These are phyloP conservation scores for Dolichoris vasculosae DNA, from an alignment of 1,140 invertebrate genomes.

Conservation along the genomic window DNA sequence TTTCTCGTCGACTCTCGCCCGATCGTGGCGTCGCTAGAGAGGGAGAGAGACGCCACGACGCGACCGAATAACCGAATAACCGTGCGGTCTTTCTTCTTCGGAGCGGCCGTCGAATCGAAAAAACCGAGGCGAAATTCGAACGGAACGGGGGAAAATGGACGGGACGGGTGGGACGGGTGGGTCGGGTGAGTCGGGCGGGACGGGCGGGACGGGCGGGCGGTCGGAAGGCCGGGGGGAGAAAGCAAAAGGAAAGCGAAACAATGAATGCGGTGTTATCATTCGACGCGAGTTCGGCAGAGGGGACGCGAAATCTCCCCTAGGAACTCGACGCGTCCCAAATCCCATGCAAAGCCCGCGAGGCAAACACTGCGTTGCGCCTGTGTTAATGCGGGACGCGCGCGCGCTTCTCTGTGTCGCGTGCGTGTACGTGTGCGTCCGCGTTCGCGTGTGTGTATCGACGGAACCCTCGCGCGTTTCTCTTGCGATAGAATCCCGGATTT, in stretches of 20 bases:
- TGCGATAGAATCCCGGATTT: conserved; percentile 39
- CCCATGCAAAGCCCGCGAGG: conserved; percentile 46
- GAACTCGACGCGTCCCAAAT: conserved; percentile 36
- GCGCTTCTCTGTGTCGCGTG: background rate
- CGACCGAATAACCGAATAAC: no score
- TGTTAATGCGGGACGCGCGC: background rate
- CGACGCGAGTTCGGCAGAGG: background rate
- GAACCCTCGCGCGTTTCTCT: conserved; percentile 27
- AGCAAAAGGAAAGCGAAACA: background rate
- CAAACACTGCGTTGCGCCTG: conserved; percentile 16
- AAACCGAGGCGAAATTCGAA: no score
- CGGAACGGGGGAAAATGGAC: no score
- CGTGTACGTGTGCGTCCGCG: background rate
- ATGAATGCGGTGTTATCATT: conserved; percentile 26
- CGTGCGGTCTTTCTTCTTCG: no score
- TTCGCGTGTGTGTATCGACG: background rate
- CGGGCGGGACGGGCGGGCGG: no score
- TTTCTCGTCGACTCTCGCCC: no score
- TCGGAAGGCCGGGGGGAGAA: no score
- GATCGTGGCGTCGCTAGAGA: no score
- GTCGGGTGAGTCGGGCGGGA: background rate
- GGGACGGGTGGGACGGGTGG: background rate
- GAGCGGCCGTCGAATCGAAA: no score
- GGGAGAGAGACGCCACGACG: no score
- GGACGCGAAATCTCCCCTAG: conserved; percentile 45